These are phyloP conservation scores for Apoderus coryli DNA, from an alignment of 2,888 invertebrate species.

Conservation along the genomic window DNA sequence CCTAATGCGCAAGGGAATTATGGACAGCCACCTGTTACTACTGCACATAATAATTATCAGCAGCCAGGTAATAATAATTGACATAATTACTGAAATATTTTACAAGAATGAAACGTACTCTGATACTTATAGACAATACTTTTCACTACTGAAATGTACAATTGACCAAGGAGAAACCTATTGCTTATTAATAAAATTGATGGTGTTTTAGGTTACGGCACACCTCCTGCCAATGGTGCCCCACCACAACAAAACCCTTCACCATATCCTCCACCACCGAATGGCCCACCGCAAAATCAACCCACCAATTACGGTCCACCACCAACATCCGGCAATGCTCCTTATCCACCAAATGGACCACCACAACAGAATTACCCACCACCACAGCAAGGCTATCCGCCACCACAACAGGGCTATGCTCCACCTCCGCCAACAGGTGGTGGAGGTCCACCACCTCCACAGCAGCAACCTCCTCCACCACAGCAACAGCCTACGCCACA, in stretches of 20 bases:
- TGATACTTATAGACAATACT: too few species aligned
- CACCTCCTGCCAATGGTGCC: slow-evolving; percentile 28
- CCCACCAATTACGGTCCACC: slow-evolving; percentile 27
- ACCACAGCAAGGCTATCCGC: slow-evolving; percentile 39
- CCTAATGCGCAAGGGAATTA: slow-evolving; percentile 41
- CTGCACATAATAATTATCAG: slow-evolving; percentile 41
- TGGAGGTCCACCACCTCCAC: slow-evolving; percentile 11
- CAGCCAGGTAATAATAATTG: slow-evolving; percentile 33
- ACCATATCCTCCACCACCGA: slow-evolving; percentile 32
- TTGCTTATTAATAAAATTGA: too few species aligned
- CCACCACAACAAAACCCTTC: slow-evolving; percentile 24
- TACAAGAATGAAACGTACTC: too few species aligned
- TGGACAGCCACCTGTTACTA: slow-evolving; percentile 45
- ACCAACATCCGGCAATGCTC: slow-evolving; percentile 26
- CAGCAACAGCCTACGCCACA: slow-evolving; percentile 12
- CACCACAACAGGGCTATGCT: slow-evolving; percentile 35
- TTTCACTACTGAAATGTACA: too few species aligned
- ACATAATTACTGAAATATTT: too few species aligned
- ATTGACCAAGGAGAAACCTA: too few species aligned
- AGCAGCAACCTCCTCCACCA: slow-evolving; percentile 11
- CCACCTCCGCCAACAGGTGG: slow-evolving; percentile 35
- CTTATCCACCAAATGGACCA: slow-evolving; percentile 25
- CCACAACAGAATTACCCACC: slow-evolving; percentile 29
- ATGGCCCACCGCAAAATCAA: slow-evolving; percentile 24
- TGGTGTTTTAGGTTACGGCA: slow-evolving; percentile 24